Evolutionary conservation across 2,888 invertebrate species (phyloP), one percentile per base, ranked within the genome.

Genomic region (Eupeodes luniger): DNA sequence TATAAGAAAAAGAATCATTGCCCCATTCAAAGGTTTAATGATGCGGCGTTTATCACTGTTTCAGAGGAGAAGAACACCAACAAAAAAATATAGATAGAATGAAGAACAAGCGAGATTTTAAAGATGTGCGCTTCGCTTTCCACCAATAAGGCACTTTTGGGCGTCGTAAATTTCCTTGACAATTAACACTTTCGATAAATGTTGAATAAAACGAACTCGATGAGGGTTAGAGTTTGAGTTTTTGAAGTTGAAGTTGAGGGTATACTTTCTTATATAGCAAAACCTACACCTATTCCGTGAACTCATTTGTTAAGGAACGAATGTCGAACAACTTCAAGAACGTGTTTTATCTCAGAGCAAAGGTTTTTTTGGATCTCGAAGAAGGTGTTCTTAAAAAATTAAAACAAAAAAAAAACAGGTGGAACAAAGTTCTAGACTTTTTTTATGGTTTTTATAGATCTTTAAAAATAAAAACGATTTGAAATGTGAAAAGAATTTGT

Each of bases 21-120:
- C 74, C 86, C 79, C 69, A 79, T 83, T 86, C 83, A 79, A 86
- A 70, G 83, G 86, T 83, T 86, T 86, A 86, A 83, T 83, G 83
- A 74, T 83, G 86, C 79, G 86, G 83, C 86, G 75, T 86, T 86
- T 76, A 86, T 86, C 79, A 83, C 55, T n/a, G 12, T 74, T 66
- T 69, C 69, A 5, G 27, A 6, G n/a, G 27, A 11, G 5, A 2
- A 14, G 1, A 66, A 34, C 4, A 40, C 5, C 9, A 40, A 34
- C 10, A n/a, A 47, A 69, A 47, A 69, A 59, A 59, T 36, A 67
- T 7, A 40, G 6, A 40, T 40, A 40, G 40, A 40, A 40, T 7
- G 61, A 53, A 55, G 61, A 77, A 78, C 81, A 27, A 59, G 72
- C 27, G 62, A 61, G 53, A 69, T 74, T 78, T 61, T 51, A 62